These are phyloP conservation scores for Cossypha caffra DNA, from an alignment of 2,797 vertebrate genomes.

Conservation along the genomic window DNA sequence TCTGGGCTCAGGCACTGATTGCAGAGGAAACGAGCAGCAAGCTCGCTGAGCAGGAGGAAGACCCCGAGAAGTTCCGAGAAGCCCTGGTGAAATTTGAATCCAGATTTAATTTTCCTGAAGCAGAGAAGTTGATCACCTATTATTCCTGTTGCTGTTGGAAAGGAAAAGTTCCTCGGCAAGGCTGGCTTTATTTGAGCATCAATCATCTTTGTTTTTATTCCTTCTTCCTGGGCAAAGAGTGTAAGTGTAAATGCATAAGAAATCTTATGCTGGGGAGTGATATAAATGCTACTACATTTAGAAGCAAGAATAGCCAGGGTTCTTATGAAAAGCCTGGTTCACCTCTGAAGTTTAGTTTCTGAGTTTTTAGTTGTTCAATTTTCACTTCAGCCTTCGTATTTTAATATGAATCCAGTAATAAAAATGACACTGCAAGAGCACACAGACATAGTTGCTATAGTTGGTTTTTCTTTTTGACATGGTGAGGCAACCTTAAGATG, in stretches of 20 bases:
- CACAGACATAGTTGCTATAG: not conserved
- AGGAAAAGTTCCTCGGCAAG: slow-evolving; percentile 93
- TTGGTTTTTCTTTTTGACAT: not conserved
- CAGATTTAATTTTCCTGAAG: slow-evolving; percentile 89
- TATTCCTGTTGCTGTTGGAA: slow-evolving; percentile 98
- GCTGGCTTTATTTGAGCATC: slow-evolving; percentile 96
- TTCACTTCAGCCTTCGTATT: not conserved
- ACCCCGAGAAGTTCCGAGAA: slow-evolving; percentile 92
- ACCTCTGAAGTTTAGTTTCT: not conserved
- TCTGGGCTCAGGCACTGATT: slow-evolving; percentile 86
- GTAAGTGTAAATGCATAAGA: slow-evolving; percentile 74
- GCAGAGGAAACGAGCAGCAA: slow-evolving; percentile 90
- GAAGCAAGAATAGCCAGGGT: not conserved
- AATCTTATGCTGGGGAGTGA: not conserved
- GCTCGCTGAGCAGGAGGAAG: slow-evolving; percentile 89
- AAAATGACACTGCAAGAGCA: not conserved
- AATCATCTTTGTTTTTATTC: slow-evolving; percentile 98
- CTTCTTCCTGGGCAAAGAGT: slow-evolving; percentile 95
- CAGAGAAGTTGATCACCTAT: slow-evolving; percentile 91
- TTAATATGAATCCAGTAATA: not conserved
- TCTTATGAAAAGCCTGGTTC: not conserved
- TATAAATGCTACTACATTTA: not conserved
- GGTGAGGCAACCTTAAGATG: not conserved
- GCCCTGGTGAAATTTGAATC: slow-evolving; percentile 89
- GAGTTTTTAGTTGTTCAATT: not conserved